Evolutionary conservation across 53 echinoderm and acorn worm genomes (phyloP).

Genomic region (Luidia sarsii): DNA sequence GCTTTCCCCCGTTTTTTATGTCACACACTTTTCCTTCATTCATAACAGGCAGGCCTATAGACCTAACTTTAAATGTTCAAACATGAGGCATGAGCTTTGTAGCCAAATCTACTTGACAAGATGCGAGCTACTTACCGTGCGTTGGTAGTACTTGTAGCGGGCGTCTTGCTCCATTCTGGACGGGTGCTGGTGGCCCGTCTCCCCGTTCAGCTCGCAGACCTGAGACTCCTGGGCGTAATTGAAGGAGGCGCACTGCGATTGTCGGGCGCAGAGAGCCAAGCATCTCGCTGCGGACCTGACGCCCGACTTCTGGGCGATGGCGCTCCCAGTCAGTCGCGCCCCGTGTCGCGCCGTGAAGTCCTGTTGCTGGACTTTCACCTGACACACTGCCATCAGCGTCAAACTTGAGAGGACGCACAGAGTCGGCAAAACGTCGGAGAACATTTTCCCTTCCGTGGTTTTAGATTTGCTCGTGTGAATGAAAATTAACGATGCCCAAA

Average conservation of each 20-base stretch:
- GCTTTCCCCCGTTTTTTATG: too few relatives aligned
- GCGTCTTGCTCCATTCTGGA: background rate
- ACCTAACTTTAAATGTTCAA: too few relatives aligned
- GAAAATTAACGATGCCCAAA: too few relatives aligned
- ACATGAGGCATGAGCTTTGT: too few relatives aligned
- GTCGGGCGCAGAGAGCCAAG: slow-evolving; percentile 10
- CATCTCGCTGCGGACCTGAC: slow-evolving; percentile 7
- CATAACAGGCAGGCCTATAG: too few relatives aligned
- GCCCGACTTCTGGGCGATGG: too few relatives aligned
- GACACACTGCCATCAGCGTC: background rate
- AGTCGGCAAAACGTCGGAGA: background rate
- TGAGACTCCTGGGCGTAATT: too few relatives aligned
- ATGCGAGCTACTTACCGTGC: slow-evolving; percentile 9
- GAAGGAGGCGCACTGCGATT: background rate
- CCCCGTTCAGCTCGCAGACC: slow-evolving; percentile 20
- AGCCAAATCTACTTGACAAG: too few relatives aligned
- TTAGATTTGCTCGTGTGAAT: too few relatives aligned
- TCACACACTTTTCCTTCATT: too few relatives aligned
- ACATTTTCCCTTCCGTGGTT: background rate
- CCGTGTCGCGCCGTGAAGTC: background rate
- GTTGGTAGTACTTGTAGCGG: slow-evolving; percentile 16
- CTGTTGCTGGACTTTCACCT: background rate
- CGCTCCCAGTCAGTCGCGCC: background rate
- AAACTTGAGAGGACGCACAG: background rate
- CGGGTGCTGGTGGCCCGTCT: background rate